Conservation (phyloP, 1,140 invertebrate species). For the Lasioglossum baleicum region DNA sequence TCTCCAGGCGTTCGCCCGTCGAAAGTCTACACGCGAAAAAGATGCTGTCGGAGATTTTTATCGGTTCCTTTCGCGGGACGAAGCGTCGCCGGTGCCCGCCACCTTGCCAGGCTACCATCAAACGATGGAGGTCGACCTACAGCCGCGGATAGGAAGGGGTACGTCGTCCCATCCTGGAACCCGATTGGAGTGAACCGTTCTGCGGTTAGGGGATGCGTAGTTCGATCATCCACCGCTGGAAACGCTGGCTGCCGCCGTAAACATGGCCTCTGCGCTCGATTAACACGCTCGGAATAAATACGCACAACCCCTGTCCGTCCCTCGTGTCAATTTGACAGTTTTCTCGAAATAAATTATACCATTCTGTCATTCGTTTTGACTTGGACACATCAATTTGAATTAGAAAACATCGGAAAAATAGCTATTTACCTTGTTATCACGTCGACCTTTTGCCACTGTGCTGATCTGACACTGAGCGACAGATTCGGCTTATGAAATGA, state of each 20-base stretch:
- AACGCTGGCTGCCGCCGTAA: not conserved
- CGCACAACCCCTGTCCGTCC: too few species aligned
- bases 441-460: too few species aligned
- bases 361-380: too few species aligned
- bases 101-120: conserved; percentile 69
- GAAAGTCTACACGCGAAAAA: conserved; percentile 72
- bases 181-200: conserved; percentile 22
- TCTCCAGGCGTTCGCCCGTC: conserved; percentile 66
- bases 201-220: not conserved
- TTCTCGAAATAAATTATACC: too few species aligned
- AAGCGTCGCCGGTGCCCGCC: conserved; percentile 78
- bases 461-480: too few species aligned
- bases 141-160: conserved; percentile 32
- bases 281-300: not conserved
- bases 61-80: conserved; percentile 73
- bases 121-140: conserved; percentile 54
- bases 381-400: too few species aligned
- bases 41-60: conserved; percentile 72
- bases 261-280: not conserved
- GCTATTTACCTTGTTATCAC: too few species aligned
- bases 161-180: conserved; percentile 20
- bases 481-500: too few species aligned
- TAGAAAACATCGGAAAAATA: too few species aligned
- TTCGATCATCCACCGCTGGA: too few species aligned
- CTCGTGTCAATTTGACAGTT: too few species aligned